phyloP scores from a whole-genome alignment of 2,797 vertebrate species.

The Gymnothorax reevesii region DNA sequence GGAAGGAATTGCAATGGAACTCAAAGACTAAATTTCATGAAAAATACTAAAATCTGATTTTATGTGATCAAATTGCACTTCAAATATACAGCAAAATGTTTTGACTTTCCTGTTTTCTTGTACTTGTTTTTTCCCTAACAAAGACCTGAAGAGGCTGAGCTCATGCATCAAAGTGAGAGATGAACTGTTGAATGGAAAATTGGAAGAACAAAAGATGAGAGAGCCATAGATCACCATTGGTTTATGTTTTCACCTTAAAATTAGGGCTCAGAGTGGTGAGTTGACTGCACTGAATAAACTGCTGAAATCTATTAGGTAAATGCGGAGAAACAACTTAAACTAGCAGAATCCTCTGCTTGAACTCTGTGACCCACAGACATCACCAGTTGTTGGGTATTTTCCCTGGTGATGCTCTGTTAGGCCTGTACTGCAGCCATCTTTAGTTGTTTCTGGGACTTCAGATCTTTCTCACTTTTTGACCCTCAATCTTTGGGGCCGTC shows the following conservation, averaged over 20 bases:
- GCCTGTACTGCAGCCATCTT: too few relatives aligned
- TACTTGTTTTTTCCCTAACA: slow-evolving; percentile 71
- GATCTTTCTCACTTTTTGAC: too few relatives aligned
- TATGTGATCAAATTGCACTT: not conserved
- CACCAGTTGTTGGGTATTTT: too few relatives aligned
- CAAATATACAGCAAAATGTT: not conserved
- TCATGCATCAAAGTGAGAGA: slow-evolving; percentile 69
- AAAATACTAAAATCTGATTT: too few relatives aligned
- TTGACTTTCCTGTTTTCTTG: not conserved
- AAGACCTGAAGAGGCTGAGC: slow-evolving; percentile 63
- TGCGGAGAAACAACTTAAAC: too few relatives aligned
- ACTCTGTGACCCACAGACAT: too few relatives aligned
- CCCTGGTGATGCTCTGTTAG: too few relatives aligned
- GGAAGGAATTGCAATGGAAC: not conserved
- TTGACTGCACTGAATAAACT: not conserved
- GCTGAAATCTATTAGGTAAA: not conserved
- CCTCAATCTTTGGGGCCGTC: not conserved
- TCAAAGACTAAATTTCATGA: not conserved
- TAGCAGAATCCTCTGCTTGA: too few relatives aligned
- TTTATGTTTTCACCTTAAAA: not conserved
- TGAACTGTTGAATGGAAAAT: slow-evolving; percentile 65
- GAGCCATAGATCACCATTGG: not conserved
- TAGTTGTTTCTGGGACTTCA: too few relatives aligned
- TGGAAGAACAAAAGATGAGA: slow-evolving; percentile 75
- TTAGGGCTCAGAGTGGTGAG: not conserved